These are phyloP conservation scores for Steatocranus sp. DNA, from an alignment of 2,797 vertebrate genomes.

Conservation along the genomic window DNA sequence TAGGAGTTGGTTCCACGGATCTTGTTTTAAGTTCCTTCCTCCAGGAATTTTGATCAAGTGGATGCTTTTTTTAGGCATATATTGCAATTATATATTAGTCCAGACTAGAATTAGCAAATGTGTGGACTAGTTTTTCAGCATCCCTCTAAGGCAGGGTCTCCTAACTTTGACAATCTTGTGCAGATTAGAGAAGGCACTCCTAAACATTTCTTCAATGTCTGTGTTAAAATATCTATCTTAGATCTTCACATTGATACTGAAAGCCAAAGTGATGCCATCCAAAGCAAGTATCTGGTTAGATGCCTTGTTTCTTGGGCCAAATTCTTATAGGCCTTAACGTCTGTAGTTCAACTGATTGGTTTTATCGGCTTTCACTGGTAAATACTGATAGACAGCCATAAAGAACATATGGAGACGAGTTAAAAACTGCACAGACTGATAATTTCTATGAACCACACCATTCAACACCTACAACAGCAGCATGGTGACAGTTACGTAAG, in stretches of 20 bases:
- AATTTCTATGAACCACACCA: background rate
- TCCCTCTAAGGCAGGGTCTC: background rate
- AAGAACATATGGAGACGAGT: background rate
- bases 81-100: background rate
- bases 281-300: background rate
- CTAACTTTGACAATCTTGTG: background rate
- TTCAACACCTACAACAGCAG: background rate
- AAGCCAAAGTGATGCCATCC: background rate
- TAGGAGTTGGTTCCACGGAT: background rate
- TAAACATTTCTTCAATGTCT: background rate
- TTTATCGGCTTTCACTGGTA: background rate
- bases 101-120: background rate
- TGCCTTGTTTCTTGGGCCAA: background rate
- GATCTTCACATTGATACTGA: background rate
- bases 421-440: background rate
- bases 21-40: background rate
- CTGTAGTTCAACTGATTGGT: background rate
- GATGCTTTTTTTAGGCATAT: background rate
- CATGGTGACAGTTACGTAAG: background rate
- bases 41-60: background rate
- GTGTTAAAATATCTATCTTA: background rate
- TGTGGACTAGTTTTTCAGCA: background rate
- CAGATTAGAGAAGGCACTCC: background rate
- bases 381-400: background rate
- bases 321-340: background rate